phyloP scores from a whole-genome alignment of 1,140 invertebrate genomes.

The Drosophila mayri region DNA sequence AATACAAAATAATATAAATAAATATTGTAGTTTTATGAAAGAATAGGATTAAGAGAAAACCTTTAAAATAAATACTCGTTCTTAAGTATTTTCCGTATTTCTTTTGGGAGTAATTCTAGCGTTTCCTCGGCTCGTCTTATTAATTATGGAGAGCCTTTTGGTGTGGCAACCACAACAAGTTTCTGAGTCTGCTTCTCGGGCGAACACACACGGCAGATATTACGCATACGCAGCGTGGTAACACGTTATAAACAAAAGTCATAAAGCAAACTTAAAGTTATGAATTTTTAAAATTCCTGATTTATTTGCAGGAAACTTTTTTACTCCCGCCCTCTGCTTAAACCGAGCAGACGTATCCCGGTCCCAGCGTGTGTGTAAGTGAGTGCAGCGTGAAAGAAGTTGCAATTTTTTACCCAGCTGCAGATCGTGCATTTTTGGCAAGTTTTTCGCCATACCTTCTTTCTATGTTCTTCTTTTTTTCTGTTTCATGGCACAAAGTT shows the following conservation, averaged over 20 bases:
- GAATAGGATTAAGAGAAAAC: not conserved
- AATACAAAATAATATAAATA: not conserved
- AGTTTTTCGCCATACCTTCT: slow-evolving; percentile 44
- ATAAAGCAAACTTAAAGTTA: slow-evolving; percentile 80
- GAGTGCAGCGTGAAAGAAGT: slow-evolving; percentile 45
- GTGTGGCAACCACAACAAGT: slow-evolving; percentile 55
- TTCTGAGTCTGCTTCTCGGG: slow-evolving; percentile 26
- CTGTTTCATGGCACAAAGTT: slow-evolving; percentile 43
- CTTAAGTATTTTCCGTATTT: not conserved
- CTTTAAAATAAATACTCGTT: not conserved
- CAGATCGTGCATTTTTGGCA: slow-evolving; percentile 52
- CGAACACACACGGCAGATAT: slow-evolving; percentile 41
- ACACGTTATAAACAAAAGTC: slow-evolving; percentile 72
- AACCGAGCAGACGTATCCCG: slow-evolving; percentile 11
- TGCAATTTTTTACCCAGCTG: slow-evolving; percentile 21
- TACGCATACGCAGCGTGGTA: slow-evolving; percentile 69
- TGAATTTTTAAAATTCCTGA: slow-evolving; percentile 80
- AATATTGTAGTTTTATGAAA: not conserved
- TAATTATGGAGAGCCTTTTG: slow-evolving; percentile 52
- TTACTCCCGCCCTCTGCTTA: slow-evolving; percentile 20
- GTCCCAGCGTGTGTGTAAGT: slow-evolving; percentile 18
- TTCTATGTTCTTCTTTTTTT: slow-evolving; percentile 7
- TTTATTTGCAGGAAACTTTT: slow-evolving; percentile 75
- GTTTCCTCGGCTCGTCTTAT: slow-evolving; percentile 15
- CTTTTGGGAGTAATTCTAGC: not conserved